A percentile compares a stretch with the other conserved stretches of the same genome.
These are phyloP conservation scores for Synanthedon myopaeformis DNA, from an alignment of 2,888 invertebrate species.

Conservation along the genomic window DNA sequence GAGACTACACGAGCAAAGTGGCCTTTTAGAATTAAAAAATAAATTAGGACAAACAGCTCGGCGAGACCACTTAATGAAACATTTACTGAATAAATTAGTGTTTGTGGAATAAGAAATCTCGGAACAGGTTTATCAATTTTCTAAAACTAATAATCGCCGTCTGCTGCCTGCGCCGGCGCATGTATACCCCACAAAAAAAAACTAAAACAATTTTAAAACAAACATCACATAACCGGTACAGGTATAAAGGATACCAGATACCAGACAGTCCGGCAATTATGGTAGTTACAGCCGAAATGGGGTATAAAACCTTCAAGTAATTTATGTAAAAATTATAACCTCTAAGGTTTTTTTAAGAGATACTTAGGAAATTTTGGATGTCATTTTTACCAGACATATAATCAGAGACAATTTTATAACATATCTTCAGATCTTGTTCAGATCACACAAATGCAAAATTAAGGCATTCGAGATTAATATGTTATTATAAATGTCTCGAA, in stretches of 20 bases:
- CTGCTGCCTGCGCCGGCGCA: conserved; percentile 20
- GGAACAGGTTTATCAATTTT: conserved; percentile 12
- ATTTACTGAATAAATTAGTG: not conserved
- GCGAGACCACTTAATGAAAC: too few species aligned
- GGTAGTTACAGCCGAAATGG: conserved; percentile 5
- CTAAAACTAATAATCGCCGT: conserved; percentile 15
- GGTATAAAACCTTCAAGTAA: conserved; percentile 22
- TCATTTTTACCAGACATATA: not conserved
- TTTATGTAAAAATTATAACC: conserved; percentile 43
- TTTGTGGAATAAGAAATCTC: not conserved
- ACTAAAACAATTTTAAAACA: conserved; percentile 33
- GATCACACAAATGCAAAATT: too few species aligned
- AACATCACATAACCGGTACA: conserved; percentile 34
- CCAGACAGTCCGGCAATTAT: conserved; percentile 36
- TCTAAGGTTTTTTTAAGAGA: conserved; percentile 26
- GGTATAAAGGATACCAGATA: conserved; percentile 27
- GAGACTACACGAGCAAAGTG: too few species aligned
- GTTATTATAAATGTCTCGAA: too few species aligned
- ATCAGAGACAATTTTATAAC: not conserved
- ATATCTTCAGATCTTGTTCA: not conserved
- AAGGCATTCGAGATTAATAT: too few species aligned
- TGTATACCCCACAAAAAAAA: conserved; percentile 28
- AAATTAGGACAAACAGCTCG: too few species aligned
- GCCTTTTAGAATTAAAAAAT: too few species aligned
- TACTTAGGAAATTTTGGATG: conserved; percentile 11